Evolutionary conservation across 2,888 invertebrate species (phyloP), one percentile per base, ranked within the genome.

Genomic region (Dysmachus trigonus): DNA sequence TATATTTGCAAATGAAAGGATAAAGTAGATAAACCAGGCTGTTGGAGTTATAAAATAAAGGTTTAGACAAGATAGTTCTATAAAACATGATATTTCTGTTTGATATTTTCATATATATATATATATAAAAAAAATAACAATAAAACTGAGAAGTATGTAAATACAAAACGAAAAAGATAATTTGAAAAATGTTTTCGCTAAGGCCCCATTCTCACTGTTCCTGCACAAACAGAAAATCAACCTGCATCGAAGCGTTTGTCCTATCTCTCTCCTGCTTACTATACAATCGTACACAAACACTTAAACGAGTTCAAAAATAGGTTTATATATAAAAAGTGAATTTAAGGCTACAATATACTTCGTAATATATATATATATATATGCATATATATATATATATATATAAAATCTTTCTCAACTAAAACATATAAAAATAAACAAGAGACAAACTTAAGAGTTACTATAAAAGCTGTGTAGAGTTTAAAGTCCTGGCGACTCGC

Each of bases 391-490:
- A 31, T 31, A 31, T 31, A 31, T 3, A 31, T 3, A 31, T 3
- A 31, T 3, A 31, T 13, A 83, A 83, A 83, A 71, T 41, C 30
- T 83, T 72, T 72, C 18, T 77, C 41, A 71, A 83, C 72, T 83
- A 83, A 83, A 83, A 83, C 35, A 83, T 83, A 83, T 83, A 83
- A 83, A 83, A 72, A 72, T 83, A 83, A 83, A 83, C 83, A 83
- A 83, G 27, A 83, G 41, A 83, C 35, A 83, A 83, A 83, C 83
- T 83, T 83, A 83, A 83, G 53, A 35, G 33, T 83, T 72, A 53
- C 38, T 72, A 30, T 83, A 83, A 72, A 72, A 71, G 72, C 72
- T 83, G 72, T 72, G 53, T 71, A 83, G 72, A 83, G 83, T 83
- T 83, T 83, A 83, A 83, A 83, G 83, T 83, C 83, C 41, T 83